phyloP scores from a whole-genome alignment of 1,140 invertebrate species.

The Lasioglossum albipes region DNA sequence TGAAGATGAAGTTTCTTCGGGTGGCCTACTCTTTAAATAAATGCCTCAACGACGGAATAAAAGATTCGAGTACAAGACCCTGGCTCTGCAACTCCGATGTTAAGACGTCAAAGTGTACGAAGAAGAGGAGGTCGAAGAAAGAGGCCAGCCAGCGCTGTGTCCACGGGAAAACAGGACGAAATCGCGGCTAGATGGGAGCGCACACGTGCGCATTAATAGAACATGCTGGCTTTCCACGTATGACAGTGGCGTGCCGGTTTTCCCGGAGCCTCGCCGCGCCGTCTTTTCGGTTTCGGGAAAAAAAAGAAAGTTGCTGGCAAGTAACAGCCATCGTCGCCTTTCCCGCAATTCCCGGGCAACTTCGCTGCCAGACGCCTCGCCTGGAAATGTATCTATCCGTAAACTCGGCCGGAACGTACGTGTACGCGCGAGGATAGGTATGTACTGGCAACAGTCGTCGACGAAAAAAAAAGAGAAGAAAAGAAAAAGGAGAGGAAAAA shows the following conservation, averaged over 20 bases:
- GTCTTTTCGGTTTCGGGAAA: slow-evolving; percentile 53
- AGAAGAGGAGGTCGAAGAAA: too few species aligned
- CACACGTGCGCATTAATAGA: slow-evolving; percentile 71
- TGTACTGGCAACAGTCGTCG: slow-evolving; percentile 60
- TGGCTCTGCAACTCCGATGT: too few species aligned
- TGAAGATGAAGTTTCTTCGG: too few species aligned
- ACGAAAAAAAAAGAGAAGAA: slow-evolving; percentile 60
- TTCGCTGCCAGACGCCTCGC: slow-evolving; percentile 67
- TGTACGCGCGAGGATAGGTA: slow-evolving; percentile 39
- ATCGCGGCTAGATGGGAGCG: slow-evolving; percentile 47
- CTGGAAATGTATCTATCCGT: slow-evolving; percentile 74
- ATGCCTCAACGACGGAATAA: too few species aligned
- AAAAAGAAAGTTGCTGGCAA: slow-evolving; percentile 59
- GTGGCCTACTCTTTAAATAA: too few species aligned
- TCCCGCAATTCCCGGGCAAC: slow-evolving; percentile 70
- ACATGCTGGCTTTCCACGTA: slow-evolving; percentile 52
- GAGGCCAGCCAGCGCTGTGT: not conserved
- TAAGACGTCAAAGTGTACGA: too few species aligned
- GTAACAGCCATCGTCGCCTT: slow-evolving; percentile 61
- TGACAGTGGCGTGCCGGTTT: slow-evolving; percentile 28
- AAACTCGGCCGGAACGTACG: slow-evolving; percentile 63
- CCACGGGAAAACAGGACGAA: not conserved
- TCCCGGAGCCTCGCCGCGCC: slow-evolving; percentile 20
- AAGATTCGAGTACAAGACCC: too few species aligned
- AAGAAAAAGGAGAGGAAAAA: slow-evolving; percentile 61